Percentiles rank a stretch among this genome's conserved stretches.
These are phyloP conservation scores for Dryomyza anilis DNA, from an alignment of 2,888 invertebrate genomes.

Conservation along the genomic window DNA sequence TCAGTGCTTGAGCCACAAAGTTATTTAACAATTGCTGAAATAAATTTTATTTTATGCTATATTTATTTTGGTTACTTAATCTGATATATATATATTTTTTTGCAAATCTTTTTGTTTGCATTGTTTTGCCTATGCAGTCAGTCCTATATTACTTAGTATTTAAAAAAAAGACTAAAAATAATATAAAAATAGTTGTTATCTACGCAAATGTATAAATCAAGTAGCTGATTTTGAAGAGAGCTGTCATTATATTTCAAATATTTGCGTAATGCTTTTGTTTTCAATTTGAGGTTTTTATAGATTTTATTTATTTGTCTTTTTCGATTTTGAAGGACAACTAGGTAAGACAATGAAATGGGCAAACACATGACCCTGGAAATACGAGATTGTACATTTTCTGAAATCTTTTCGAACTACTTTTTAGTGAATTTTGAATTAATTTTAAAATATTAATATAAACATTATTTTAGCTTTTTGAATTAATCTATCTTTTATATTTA, in stretches of 20 bases:
- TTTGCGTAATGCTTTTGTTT: not conserved
- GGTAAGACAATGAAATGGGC: not conserved
- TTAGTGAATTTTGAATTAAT: too few species aligned
- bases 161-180: not conserved
- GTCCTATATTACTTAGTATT: not conserved
- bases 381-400: not conserved
- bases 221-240: not conserved
- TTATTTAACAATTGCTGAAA: conserved; percentile 5
- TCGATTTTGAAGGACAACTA: conserved; percentile 7
- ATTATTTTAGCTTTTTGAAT: not conserved
- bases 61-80: conserved; percentile 12
- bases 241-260: not conserved
- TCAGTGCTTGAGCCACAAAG: not conserved
- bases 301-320: conserved; percentile 1
- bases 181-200: not conserved
- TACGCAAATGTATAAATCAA: not conserved
- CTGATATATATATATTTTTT: not conserved
- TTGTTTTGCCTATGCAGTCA: too few species aligned
- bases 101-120: not conserved
- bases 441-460: not conserved
- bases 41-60: not conserved
- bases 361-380: not conserved
- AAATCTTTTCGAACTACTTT: too few species aligned
- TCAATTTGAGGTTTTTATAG: not conserved
- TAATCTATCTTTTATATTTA: not conserved